These are phyloP conservation scores for Rhodophaea formosa DNA, from an alignment of 2,888 invertebrate genomes.

Conservation along the genomic window DNA sequence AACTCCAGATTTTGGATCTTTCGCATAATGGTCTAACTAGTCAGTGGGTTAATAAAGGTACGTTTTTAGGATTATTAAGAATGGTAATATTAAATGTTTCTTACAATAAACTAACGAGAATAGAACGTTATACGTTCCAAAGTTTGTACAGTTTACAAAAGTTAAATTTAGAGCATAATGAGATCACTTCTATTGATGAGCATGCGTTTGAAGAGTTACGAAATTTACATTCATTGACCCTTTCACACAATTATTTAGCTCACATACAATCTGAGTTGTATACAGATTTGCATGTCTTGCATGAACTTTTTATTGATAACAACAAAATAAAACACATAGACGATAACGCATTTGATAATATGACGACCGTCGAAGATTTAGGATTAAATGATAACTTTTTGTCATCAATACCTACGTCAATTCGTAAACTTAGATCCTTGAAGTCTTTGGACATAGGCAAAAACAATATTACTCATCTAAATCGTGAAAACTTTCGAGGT, in stretches of 20 bases:
- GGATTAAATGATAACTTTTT: conserved; percentile 87
- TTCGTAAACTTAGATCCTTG: conserved; percentile 84
- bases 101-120: conserved; percentile 84
- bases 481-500: conserved; percentile 86
- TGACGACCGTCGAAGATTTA: conserved; percentile 88
- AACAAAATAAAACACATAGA: conserved; percentile 86
- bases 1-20: conserved; percentile 86
- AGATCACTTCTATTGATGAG: conserved; percentile 84
- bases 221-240: conserved; percentile 88
- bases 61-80: conserved; percentile 86
- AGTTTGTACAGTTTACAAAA: conserved; percentile 88
- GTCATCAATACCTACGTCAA: conserved; percentile 84
- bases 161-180: conserved; percentile 87
- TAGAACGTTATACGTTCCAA: conserved; percentile 86
- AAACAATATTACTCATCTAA: conserved; percentile 87
- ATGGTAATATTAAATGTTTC: conserved; percentile 88
- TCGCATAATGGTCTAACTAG: conserved; percentile 87
- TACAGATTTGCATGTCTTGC: conserved; percentile 86
- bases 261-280: conserved; percentile 85
- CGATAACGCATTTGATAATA: conserved; percentile 86
- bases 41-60: conserved; percentile 87
- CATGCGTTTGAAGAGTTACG: conserved; percentile 87
- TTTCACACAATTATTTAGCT: conserved; percentile 86
- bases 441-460: conserved; percentile 90
- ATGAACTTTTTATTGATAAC: conserved; percentile 87